Conservation (phyloP, 2,113 vertebrate genomes). For the Macquaria australasica region DNA sequence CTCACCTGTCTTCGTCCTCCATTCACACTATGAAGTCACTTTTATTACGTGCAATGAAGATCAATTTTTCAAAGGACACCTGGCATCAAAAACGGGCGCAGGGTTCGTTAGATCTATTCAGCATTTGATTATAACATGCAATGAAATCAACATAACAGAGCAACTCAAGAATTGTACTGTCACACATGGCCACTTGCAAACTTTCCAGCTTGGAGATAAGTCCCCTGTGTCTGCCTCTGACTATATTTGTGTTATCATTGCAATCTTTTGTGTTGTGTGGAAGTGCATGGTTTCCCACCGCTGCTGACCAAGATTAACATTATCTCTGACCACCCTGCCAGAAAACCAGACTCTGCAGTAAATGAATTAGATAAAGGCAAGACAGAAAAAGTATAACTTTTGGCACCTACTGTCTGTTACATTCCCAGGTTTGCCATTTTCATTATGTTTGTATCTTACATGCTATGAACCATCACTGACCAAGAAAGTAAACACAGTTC, state of each 20-base stretch:
- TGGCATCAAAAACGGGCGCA: background rate
- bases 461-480: constrained; percentile 21
- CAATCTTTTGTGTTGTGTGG: constrained; percentile 78
- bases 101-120: constrained; percentile 17
- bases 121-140: constrained; percentile 39
- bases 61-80: background rate
- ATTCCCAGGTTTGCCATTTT: constrained; percentile 61
- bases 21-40: constrained; percentile 14
- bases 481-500: constrained; percentile 26
- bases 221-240: constrained; percentile 70
- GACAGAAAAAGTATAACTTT: constrained; percentile 73
- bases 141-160: constrained; percentile 64
- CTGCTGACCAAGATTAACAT: constrained; percentile 85
- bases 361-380: constrained; percentile 80
- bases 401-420: constrained; percentile 65
- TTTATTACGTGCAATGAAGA: background rate
- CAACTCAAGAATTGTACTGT: constrained; percentile 56
- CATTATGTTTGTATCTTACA: constrained; percentile 51
- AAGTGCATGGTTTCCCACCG: constrained; percentile 71
- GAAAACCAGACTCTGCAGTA: constrained; percentile 79
- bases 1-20: constrained; percentile 45
- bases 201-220: constrained; percentile 75
- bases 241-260: constrained; percentile 76
- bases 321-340: constrained; percentile 82
- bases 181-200: constrained; percentile 75